A percentile compares a stretch with the other conserved stretches of the same genome.
phyloP scores from a whole-genome alignment of 2,888 invertebrate species.

The Neuroscelio doddi region DNA sequence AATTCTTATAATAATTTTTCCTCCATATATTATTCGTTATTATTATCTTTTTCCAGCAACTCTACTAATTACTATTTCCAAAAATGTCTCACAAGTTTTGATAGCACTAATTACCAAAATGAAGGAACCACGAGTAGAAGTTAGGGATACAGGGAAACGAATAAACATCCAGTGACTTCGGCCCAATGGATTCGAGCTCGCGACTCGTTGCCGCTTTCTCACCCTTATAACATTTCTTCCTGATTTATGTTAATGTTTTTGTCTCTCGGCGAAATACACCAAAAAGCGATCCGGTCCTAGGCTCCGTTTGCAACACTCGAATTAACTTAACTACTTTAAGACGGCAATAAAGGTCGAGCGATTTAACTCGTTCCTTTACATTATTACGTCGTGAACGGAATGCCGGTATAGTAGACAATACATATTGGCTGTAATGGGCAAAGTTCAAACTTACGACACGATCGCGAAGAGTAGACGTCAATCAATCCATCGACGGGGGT shows the following conservation, averaged over 20 bases:
- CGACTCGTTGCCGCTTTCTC: constrained; percentile 56
- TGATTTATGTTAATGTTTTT: constrained; percentile 72
- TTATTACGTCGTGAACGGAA: constrained; percentile 48
- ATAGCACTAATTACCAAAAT: constrained; percentile 59
- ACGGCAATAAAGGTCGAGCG: constrained; percentile 70
- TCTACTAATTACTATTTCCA: constrained; percentile 7
- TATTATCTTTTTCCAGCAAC: constrained; percentile 4
- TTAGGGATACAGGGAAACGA: constrained; percentile 61
- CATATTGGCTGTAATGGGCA: constrained; percentile 67
- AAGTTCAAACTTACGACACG: constrained; percentile 62
- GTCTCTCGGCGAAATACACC: constrained; percentile 69
- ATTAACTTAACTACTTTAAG: constrained; percentile 71
- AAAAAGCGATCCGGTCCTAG: constrained; percentile 64
- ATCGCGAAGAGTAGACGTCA: constrained; percentile 56
- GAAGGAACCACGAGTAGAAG: constrained; percentile 46
- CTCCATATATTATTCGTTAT: constrained; percentile 23
- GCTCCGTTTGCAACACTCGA: constrained; percentile 58
- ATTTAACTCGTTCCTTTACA: constrained; percentile 67
- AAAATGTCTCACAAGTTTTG: constrained; percentile 56
- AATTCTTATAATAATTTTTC: no score
- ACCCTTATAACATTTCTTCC: constrained; percentile 57
- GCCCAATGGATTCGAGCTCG: constrained; percentile 21
- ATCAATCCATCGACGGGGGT: constrained; percentile 61
- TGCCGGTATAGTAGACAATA: constrained; percentile 48
- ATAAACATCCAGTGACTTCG: constrained; percentile 65